Percentiles rank a stretch among this genome's conserved stretches.
Evolutionary conservation across 1,140 invertebrate genomes (phyloP).

Genomic region (Spodoptera litura): DNA sequence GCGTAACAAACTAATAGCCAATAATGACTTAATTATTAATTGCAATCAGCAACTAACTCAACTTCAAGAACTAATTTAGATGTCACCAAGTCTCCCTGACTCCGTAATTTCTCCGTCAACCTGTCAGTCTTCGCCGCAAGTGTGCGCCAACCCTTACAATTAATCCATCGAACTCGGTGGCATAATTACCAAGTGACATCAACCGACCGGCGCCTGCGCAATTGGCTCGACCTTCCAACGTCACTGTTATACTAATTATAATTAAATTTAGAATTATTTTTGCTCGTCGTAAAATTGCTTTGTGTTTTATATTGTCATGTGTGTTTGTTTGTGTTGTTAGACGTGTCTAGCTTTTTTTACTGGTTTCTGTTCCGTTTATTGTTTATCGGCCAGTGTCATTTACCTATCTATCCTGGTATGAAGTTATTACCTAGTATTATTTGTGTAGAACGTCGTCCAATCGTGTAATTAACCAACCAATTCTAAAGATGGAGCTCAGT

Average conservation of each 20-base stretch:
- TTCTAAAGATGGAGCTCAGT: background rate
- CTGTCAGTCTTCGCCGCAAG: background rate
- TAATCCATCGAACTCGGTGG: slow-evolving; percentile 60
- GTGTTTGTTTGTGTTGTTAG: too few species aligned
- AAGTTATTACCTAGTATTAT: background rate
- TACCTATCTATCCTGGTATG: too few species aligned
- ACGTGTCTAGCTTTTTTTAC: too few species aligned
- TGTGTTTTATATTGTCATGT: too few species aligned
- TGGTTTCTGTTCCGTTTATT: too few species aligned
- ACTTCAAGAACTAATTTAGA: background rate
- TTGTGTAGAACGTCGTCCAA: background rate
- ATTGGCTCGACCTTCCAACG: slow-evolving; percentile 53
- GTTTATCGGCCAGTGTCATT: too few species aligned
- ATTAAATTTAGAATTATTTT: slow-evolving; percentile 34
- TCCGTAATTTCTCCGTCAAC: slow-evolving; percentile 8
- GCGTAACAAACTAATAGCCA: too few species aligned
- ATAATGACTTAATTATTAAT: background rate
- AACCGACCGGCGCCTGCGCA: slow-evolving; percentile 68
- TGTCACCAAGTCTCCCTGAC: background rate
- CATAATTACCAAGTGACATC: slow-evolving; percentile 69
- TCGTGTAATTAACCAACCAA: too few species aligned
- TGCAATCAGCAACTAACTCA: background rate
- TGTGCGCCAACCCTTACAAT: slow-evolving; percentile 58
- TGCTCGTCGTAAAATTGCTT: too few species aligned
- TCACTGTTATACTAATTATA: slow-evolving; percentile 44